Evolutionary conservation across 2,888 invertebrate species (phyloP), one percentile per base, ranked within the genome.

Genomic region (Busseola fusca): DNA sequence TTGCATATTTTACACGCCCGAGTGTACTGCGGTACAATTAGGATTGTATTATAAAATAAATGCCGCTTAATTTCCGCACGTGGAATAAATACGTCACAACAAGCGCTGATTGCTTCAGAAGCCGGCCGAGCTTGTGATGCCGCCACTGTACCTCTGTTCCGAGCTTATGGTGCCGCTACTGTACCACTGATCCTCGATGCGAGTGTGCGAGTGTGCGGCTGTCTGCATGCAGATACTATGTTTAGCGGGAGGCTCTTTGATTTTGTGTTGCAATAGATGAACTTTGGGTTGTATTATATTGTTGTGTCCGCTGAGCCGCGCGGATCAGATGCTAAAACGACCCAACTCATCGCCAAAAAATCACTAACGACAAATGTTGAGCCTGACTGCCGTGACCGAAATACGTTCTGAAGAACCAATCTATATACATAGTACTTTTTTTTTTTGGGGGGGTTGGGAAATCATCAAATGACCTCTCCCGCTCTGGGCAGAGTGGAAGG

Each of bases 181-280:
- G 18, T 18, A 7, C 18, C 18, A 45, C 18, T 45, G 45, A 7
- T 7, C 18, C 45, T 2, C 7, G 45, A n/a, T n/a, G n/a, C n/a
- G n/a, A n/a, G n/a, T n/a, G 45, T 1, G 18, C 42, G 34, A 30
- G 25, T 27, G 30, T 48, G 18, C 37, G 14, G 1, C 9, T 59
- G 58, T 25, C 12, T 57, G 40, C 42, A 50, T 21, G 42, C 65
- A 57, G 72, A 67, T 21, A 48, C 63, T 18, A 14, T 27, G 63
- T 21, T 48, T 37, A 63, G 73, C 63, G 54, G 40, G 21, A 27
- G 25, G 45, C 6, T 18, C 50, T 58, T 74, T 83, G 78, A 84
- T 84, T 80, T 77, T 80, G 78, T 72, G 73, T 73, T 57, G 56
- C 64, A 75, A 69, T 52, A 50, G 72, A 80, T 76, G 56, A 76